Percentiles rank a stretch among this genome's conserved stretches.
phyloP scores from a whole-genome alignment of 1,140 invertebrate genomes.

The Luehdorfia chinensis region DNA sequence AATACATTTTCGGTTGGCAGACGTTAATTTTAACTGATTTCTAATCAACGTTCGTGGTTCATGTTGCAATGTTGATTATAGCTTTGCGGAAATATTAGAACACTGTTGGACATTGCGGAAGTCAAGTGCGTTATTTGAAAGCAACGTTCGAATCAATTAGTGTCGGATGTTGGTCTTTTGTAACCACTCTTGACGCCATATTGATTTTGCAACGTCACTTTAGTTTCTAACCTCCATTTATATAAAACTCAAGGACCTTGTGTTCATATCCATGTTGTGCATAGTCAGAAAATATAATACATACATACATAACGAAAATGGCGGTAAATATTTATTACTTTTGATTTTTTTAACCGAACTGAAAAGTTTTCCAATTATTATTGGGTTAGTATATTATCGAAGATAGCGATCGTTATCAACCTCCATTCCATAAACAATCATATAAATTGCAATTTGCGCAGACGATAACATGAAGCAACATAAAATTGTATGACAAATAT shows the following conservation, averaged over 20 bases:
- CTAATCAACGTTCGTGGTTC: background rate
- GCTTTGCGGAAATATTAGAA: background rate
- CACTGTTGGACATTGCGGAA: constrained; percentile 5
- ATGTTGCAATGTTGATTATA: background rate
- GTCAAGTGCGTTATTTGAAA: constrained; percentile 9
- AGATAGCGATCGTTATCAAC: constrained; percentile 5
- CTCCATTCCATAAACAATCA: background rate
- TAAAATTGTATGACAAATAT: constrained; percentile 9
- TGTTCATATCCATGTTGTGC: too few species aligned
- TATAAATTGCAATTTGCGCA: constrained; percentile 15
- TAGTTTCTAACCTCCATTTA: too few species aligned
- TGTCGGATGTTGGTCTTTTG: background rate
- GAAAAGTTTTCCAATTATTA: too few species aligned
- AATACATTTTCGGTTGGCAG: background rate
- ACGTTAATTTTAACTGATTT: background rate
- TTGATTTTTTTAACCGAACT: too few species aligned
- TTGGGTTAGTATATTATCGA: too few species aligned
- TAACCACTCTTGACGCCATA: background rate
- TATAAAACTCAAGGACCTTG: too few species aligned
- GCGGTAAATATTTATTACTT: too few species aligned
- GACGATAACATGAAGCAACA: background rate
- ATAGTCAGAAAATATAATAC: too few species aligned
- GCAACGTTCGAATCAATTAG: constrained; percentile 5
- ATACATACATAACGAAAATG: too few species aligned
- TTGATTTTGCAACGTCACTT: background rate